phyloP scores from a whole-genome alignment of 2,797 vertebrate genomes.

The Sebastes iracundus region DNA sequence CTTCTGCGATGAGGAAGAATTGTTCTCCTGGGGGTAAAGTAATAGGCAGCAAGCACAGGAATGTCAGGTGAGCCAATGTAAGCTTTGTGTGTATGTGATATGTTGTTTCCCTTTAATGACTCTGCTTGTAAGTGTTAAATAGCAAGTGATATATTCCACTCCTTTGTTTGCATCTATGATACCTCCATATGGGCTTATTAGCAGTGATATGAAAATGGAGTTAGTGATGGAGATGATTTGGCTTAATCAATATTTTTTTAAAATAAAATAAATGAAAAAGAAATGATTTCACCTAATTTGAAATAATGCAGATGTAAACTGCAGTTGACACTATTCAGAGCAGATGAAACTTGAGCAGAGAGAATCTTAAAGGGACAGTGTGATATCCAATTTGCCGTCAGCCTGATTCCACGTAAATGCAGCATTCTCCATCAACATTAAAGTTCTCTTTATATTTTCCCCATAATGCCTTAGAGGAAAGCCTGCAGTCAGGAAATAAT shows the following conservation, averaged over 20 bases:
- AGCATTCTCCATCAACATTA: slow-evolving; percentile 36
- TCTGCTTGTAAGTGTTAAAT: background rate
- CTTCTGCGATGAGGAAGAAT: background rate
- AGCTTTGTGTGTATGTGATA: background rate
- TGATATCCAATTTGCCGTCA: background rate
- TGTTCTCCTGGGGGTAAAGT: background rate
- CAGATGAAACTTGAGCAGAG: background rate
- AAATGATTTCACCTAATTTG: background rate
- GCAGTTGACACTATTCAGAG: background rate
- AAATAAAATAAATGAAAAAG: background rate
- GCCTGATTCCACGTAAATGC: background rate
- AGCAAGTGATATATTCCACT: background rate
- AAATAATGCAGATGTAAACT: background rate
- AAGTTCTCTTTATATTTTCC: slow-evolving; percentile 53
- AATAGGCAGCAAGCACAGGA: background rate
- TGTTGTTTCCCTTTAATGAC: background rate
- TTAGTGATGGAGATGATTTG: background rate
- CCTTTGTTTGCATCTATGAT: slow-evolving; percentile 9
- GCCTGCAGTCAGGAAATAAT: slow-evolving; percentile 75
- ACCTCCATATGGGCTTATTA: background rate
- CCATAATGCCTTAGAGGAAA: slow-evolving; percentile 62
- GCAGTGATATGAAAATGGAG: background rate
- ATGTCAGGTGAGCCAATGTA: background rate
- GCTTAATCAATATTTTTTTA: background rate
- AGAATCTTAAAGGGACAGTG: background rate